Percentiles rank a stretch among this genome's conserved stretches.
phyloP scores from a whole-genome alignment of 2,888 invertebrate species.

The Cotesia congregata region DNA sequence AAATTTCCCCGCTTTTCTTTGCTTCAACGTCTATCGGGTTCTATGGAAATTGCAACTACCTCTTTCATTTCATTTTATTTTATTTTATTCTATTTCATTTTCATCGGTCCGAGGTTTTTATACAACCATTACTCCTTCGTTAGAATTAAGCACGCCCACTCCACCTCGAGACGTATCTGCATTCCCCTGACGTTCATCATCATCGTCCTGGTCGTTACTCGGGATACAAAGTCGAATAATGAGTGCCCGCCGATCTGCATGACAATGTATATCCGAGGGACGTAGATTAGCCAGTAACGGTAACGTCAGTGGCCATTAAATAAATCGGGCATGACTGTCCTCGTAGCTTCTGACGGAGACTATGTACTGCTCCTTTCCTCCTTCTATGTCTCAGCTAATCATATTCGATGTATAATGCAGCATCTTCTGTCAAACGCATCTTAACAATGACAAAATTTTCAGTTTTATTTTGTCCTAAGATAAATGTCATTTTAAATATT shows the following conservation, averaged over 20 bases:
- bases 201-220: constrained; percentile 15
- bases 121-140: background rate
- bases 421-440: no score
- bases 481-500: no score
- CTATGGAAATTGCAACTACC: background rate
- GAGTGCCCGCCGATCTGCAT: constrained; percentile 33
- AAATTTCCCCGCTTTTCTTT: constrained; percentile 26
- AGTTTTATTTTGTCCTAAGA: no score
- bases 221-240: constrained; percentile 35
- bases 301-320: constrained; percentile 31
- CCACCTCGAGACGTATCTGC: constrained; percentile 8
- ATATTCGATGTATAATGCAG: no score
- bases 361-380: no score
- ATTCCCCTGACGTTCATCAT: constrained; percentile 18
- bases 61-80: background rate
- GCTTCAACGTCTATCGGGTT: constrained; percentile 14
- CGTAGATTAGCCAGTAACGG: constrained; percentile 26
- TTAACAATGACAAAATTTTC: no score
- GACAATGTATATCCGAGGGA: constrained; percentile 34
- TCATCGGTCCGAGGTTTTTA: background rate
- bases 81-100: background rate
- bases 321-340: constrained; percentile 29
- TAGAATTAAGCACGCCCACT: background rate
- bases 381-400: no score
- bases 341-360: constrained; percentile 11